Percentiles rank a stretch among this genome's conserved stretches.
phyloP scores from a whole-genome alignment of 2,797 vertebrate species.

The Sparus aurata region DNA sequence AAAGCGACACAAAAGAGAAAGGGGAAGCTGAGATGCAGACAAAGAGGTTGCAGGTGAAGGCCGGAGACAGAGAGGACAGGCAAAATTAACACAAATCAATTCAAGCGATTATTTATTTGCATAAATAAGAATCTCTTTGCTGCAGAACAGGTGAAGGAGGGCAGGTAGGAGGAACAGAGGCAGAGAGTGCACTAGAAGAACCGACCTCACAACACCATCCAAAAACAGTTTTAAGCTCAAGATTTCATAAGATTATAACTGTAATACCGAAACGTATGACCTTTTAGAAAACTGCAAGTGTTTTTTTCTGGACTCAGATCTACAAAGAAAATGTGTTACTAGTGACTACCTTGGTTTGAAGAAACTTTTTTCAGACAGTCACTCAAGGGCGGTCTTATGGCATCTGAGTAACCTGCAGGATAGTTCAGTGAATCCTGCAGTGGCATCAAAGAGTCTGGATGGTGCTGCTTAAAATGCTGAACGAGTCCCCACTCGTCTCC shows the following conservation, averaged over 20 bases:
- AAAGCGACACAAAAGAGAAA: background rate
- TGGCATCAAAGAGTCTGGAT: constrained; percentile 9
- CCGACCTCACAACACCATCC: no score
- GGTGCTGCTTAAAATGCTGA: constrained; percentile 32
- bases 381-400: background rate
- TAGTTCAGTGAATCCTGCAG: constrained; percentile 21
- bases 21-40: background rate
- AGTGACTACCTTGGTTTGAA: background rate
- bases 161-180: background rate
- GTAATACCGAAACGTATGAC: background rate
- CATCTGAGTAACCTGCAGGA: constrained; percentile 19
- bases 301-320: background rate
- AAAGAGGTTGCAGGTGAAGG: constrained; percentile 44
- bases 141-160: background rate
- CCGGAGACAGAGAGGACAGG: constrained; percentile 7
- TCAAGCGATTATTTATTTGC: constrained; percentile 31
- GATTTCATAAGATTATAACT: background rate
- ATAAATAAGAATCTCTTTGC: constrained; percentile 35
- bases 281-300: background rate
- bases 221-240: no score
- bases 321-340: background rate
- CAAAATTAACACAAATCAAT: constrained; percentile 44
- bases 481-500: constrained; percentile 22
- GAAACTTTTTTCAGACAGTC: background rate
- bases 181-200: background rate